Conservation (phyloP, 2,113 vertebrate genomes). For the Xenopus borealis region DNA sequence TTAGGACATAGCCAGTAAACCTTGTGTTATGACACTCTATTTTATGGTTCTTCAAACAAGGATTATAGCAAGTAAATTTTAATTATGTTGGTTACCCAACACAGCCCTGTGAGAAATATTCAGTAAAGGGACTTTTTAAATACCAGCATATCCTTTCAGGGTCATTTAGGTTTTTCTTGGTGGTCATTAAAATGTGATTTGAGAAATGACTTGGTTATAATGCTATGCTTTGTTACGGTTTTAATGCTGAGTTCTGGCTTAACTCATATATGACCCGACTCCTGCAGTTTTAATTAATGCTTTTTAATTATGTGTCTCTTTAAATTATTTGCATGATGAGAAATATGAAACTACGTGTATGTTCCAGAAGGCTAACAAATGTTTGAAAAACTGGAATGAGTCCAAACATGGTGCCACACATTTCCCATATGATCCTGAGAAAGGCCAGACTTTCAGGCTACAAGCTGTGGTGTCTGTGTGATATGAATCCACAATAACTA, state of each 20-base stretch:
- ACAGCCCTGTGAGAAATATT: slow-evolving; percentile 34
- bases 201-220: background rate
- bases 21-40: slow-evolving; percentile 32
- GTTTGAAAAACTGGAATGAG: too few relatives aligned
- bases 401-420: too few relatives aligned
- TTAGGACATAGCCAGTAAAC: slow-evolving; percentile 27
- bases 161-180: slow-evolving; percentile 8
- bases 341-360: background rate
- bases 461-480: too few relatives aligned
- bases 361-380: background rate
- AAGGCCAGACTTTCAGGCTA: too few relatives aligned
- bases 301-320: background rate
- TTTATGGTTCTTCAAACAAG: slow-evolving; percentile 43
- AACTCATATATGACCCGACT: background rate
- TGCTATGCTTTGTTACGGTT: background rate
- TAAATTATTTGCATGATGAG: background rate
- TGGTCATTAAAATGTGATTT: slow-evolving; percentile 37
- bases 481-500: too few relatives aligned
- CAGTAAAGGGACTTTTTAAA: slow-evolving; percentile 14
- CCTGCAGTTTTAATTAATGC: background rate
- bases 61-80: slow-evolving; percentile 41
- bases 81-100: slow-evolving; percentile 36
- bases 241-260: slow-evolving; percentile 5
- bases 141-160: slow-evolving; percentile 7
- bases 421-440: background rate